phyloP scores from a whole-genome alignment of 1,140 invertebrate species.

The Nautilus pompilius region DNA sequence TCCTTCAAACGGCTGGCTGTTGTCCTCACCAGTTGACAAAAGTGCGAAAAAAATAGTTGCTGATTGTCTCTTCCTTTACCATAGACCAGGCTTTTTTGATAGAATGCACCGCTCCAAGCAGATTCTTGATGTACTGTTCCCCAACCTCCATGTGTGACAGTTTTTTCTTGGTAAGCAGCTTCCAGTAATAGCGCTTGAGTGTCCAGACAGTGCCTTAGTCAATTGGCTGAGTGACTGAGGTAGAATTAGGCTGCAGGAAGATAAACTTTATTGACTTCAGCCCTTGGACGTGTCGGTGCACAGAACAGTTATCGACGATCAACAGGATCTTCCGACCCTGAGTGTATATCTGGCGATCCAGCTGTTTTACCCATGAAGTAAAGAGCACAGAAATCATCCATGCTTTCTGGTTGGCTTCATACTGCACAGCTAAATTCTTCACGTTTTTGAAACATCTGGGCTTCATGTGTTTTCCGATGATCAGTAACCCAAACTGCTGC shows the following conservation, averaged over 20 bases:
- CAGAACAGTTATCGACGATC: conserved; percentile 20
- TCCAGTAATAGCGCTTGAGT: no score
- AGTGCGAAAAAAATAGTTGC: no score
- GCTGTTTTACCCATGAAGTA: conserved; percentile 17
- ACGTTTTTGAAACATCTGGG: conserved; percentile 56
- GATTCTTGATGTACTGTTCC: no score
- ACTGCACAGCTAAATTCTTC: conserved; percentile 47
- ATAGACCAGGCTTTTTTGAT: no score
- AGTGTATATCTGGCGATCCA: conserved; percentile 16
- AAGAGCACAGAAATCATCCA: conserved; percentile 55
- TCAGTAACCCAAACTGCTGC: conserved; percentile 52
- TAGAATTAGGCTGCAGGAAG: conserved; percentile 21
- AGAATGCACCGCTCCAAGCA: no score
- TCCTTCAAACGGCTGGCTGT: no score
- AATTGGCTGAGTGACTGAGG: conserved; percentile 16
- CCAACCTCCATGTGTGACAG: no score
- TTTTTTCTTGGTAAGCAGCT: no score
- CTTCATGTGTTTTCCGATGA: conserved; percentile 57
- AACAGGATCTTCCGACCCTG: conserved; percentile 13
- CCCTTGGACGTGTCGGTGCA: conserved; percentile 11
- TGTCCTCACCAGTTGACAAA: no score
- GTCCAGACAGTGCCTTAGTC: conserved; percentile 9
- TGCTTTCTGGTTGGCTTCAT: conserved; percentile 54
- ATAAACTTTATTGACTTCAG: conserved; percentile 7
- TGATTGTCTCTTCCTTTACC: no score